phyloP scores from a whole-genome alignment of 2,888 invertebrate species.

The Boloria selene region DNA sequence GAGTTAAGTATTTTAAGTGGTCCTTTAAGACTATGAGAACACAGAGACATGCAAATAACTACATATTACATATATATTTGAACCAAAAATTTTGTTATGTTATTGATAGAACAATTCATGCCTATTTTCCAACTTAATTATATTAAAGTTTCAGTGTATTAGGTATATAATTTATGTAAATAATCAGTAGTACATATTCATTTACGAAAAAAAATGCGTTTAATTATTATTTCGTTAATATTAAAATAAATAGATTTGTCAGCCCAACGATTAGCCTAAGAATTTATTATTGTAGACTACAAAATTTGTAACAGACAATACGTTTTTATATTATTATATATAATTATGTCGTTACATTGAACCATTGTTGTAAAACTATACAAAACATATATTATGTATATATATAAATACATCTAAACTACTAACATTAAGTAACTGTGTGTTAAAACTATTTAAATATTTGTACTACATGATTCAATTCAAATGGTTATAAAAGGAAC shows the following conservation, averaged over 20 bases:
- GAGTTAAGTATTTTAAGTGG: slow-evolving; percentile 6
- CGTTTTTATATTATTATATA: no score
- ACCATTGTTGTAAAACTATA: slow-evolving; percentile 1
- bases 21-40: background rate
- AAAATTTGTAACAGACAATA: no score
- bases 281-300: no score
- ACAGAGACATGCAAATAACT: slow-evolving; percentile 2
- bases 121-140: background rate
- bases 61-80: no score
- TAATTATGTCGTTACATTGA: no score
- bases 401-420: slow-evolving; percentile 13
- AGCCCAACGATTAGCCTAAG: no score
- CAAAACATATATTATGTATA: slow-evolving; percentile 16
- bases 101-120: background rate
- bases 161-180: background rate
- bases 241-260: no score
- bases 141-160: background rate
- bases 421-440: background rate
- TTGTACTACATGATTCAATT: slow-evolving; percentile 30
- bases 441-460: slow-evolving; percentile 19
- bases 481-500: slow-evolving; percentile 21
- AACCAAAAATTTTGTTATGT: no score
- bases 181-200: background rate
- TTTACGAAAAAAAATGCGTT: background rate
- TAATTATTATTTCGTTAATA: no score